Evolutionary conservation across 2,888 invertebrate species (phyloP).

Genomic region (Conistra vaccinii): DNA sequence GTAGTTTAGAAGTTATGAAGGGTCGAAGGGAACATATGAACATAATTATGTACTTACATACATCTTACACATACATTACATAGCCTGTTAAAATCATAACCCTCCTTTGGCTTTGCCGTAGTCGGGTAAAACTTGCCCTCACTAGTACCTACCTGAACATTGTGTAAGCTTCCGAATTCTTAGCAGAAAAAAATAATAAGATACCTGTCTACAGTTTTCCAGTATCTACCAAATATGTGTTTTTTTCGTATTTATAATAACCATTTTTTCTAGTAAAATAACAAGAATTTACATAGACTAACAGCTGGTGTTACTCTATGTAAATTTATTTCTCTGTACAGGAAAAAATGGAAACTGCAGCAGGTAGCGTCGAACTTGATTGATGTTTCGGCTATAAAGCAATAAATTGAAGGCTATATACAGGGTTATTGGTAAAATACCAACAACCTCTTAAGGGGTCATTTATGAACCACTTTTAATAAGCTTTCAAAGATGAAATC

Average conservation of each 20-base stretch:
- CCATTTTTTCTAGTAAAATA: constrained; percentile 8
- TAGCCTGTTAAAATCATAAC: neutral
- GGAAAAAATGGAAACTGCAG: neutral
- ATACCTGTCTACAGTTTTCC: too few species aligned
- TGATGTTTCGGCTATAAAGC: constrained; percentile 6
- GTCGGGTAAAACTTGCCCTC: neutral
- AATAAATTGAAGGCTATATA: too few species aligned
- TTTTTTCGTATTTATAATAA: constrained; percentile 1
- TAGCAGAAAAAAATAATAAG: too few species aligned
- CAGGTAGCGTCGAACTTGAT: constrained; percentile 22
- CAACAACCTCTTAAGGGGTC: too few species aligned
- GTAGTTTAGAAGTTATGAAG: too few species aligned
- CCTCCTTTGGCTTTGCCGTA: too few species aligned
- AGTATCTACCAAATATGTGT: too few species aligned
- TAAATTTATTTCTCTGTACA: constrained; percentile 31
- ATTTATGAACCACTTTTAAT: too few species aligned
- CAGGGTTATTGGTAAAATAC: too few species aligned
- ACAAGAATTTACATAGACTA: constrained; percentile 29
- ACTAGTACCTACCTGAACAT: neutral
- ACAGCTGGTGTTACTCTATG: constrained; percentile 40
- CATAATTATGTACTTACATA: too few species aligned
- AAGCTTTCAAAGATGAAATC: too few species aligned
- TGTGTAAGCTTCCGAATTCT: too few species aligned
- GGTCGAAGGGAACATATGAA: neutral
- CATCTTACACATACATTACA: neutral